Base-by-base conservation (phyloP, 2,797 vertebrate genomes). In the Loriculus beryllinus region DNA sequence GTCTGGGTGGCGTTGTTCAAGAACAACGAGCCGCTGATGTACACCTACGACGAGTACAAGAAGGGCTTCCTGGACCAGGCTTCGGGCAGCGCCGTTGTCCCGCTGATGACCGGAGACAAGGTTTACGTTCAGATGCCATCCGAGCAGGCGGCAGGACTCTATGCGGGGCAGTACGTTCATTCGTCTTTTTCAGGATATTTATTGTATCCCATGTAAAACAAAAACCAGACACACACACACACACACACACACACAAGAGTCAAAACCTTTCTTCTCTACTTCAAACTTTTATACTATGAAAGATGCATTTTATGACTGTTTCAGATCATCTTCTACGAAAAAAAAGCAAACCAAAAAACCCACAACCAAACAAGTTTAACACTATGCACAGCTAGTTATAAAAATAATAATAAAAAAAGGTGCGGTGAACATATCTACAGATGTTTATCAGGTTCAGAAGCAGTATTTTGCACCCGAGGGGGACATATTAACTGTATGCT, bases 171-270 rank as follows among this genome's bases (percentile, higher is more conserved):
- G 78, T 99, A 99, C 3, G 98, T 99, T 92, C 99, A 99, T 93
- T 99, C 99, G 0, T 99, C 98, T 57, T 99, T 99, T 97, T 99
- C 99, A 96, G 99, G 99, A 95, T 99, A 99, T 98, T 98, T 99
- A 98, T 98, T 99, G 97, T 99, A 99, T 98, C 98, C 98, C 52
- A 98, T 99, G 98, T 99, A 98, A 98, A 94, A 84, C 72, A 75
- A 70, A 87, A 49, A 2, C 21, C 65, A 81, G 7, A 69, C 78
- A 82, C 37, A 72, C 31, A 86, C 45, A 65, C 49, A 60, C 52
- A 60, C 48, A 43, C 48, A 82, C n/a, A 71, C 26, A 86, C 45
- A 65, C 49, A 60, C 52, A 60, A 43, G 20, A 81, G 77, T 72
- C 84, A 96, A 96, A 96, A 85, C 79, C 72, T 47, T 72, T 86